Conservation (phyloP, 2,113 vertebrate species). For the Odocoileus hemionus region DNA sequence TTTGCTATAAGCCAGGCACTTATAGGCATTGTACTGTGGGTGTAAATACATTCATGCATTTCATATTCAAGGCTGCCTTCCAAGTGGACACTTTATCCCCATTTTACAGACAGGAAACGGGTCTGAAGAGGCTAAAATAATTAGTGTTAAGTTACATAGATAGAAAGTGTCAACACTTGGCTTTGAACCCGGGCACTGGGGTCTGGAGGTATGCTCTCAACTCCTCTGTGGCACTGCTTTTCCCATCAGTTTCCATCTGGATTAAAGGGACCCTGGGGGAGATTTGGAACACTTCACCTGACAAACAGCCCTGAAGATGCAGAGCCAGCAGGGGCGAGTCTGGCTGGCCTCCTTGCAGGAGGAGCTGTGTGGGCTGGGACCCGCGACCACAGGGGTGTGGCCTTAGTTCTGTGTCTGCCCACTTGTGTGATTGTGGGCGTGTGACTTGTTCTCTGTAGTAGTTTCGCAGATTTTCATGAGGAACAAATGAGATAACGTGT, state of each 20-base stretch:
- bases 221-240: no score
- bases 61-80: neutral
- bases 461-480: neutral
- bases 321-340: accelerated
- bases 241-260: neutral
- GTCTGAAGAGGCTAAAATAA: neutral
- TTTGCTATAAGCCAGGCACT: neutral
- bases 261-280: neutral
- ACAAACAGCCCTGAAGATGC: neutral
- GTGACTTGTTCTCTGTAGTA: neutral
- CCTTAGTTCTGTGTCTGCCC: neutral
- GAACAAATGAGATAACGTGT: accelerated
- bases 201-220: neutral
- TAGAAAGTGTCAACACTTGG: neutral
- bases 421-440: accelerated
- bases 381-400: neutral
- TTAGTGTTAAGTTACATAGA: neutral
- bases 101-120: neutral
- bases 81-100: neutral
- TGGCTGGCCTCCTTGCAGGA: accelerated
- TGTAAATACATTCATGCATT: neutral
- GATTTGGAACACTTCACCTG: neutral
- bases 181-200: neutral
- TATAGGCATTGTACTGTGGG: neutral
- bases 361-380: neutral